Evolutionary conservation across 2,797 vertebrate genomes (phyloP).

Genomic region (Rhyacichthys aspro): DNA sequence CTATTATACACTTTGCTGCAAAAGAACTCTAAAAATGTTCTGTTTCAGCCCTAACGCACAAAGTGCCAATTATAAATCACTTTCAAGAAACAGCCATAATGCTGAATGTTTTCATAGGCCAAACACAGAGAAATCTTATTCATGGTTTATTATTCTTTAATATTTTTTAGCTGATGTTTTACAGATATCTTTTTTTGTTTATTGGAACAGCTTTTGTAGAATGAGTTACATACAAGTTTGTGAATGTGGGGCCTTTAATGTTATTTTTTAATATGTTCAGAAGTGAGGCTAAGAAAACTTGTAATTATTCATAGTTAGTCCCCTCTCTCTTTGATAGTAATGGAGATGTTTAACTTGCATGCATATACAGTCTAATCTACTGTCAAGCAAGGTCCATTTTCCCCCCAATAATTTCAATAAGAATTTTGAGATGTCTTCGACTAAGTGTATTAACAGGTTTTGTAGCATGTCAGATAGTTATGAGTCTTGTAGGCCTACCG

Average conservation of each 20-base stretch:
- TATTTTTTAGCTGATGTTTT: conserved; percentile 6
- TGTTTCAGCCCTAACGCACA: conserved; percentile 34
- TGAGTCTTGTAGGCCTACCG: neutral
- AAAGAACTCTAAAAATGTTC: conserved; percentile 28
- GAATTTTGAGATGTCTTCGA: no score
- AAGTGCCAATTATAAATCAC: conserved; percentile 47
- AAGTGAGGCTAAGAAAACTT: conserved; percentile 71
- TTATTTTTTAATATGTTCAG: conserved; percentile 81
- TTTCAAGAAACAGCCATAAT: conserved; percentile 11
- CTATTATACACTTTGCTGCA: conserved; percentile 29
- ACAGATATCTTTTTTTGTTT: neutral
- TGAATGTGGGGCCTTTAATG: conserved; percentile 62
- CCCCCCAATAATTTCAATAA: no score
- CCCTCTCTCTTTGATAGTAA: conserved; percentile 26
- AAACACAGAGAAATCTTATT: conserved; percentile 9
- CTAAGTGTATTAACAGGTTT: neutral
- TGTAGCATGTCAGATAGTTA: neutral
- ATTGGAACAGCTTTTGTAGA: conserved; percentile 40
- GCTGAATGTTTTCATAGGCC: conserved; percentile 19
- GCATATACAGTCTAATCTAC: neutral
- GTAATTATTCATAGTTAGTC: conserved; percentile 73
- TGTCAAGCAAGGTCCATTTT: no score
- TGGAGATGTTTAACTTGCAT: conserved; percentile 56
- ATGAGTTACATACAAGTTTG: conserved; percentile 65
- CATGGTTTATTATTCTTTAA: neutral